Evolutionary conservation across 2,888 invertebrate genomes (phyloP).

Genomic region (Yponomeuta plumbellus): DNA sequence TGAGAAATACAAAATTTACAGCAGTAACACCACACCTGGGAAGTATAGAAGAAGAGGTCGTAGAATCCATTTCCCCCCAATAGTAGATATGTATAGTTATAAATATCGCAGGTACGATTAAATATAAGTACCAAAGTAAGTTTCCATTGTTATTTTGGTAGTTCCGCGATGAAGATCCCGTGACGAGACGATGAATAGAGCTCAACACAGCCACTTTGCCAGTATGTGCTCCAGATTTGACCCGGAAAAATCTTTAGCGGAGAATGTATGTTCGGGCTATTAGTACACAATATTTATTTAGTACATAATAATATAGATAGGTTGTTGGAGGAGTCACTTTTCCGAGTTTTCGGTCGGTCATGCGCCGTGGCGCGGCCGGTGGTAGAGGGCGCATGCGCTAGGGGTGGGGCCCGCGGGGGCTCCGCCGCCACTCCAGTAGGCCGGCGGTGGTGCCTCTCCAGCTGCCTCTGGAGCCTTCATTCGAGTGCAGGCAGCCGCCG

Average conservation of each 20-base stretch:
- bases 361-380: slow-evolving; percentile 50
- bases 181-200: slow-evolving; percentile 25
- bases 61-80: no score
- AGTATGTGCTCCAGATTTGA: background rate
- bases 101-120: background rate
- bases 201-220: background rate
- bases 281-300: slow-evolving; percentile 71
- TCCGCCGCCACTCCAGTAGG: slow-evolving; percentile 66
- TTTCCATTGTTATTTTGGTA: background rate
- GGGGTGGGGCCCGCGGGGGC: slow-evolving; percentile 67
- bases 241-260: slow-evolving; percentile 41
- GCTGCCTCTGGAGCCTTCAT: slow-evolving; percentile 31
- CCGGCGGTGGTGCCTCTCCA: slow-evolving; percentile 48
- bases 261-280: slow-evolving; percentile 55
- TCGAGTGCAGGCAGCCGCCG: slow-evolving; percentile 46
- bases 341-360: slow-evolving; percentile 70
- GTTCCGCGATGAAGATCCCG: background rate
- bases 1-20: background rate
- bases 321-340: slow-evolving; percentile 74
- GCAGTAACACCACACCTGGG: background rate
- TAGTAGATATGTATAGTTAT: no score
- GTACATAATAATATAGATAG: slow-evolving; percentile 72
- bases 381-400: slow-evolving; percentile 54
- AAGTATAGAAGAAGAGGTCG: background rate
- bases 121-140: background rate